phyloP scores from a whole-genome alignment of 2,888 invertebrate genomes.

The Callinectes sapidus region DNA sequence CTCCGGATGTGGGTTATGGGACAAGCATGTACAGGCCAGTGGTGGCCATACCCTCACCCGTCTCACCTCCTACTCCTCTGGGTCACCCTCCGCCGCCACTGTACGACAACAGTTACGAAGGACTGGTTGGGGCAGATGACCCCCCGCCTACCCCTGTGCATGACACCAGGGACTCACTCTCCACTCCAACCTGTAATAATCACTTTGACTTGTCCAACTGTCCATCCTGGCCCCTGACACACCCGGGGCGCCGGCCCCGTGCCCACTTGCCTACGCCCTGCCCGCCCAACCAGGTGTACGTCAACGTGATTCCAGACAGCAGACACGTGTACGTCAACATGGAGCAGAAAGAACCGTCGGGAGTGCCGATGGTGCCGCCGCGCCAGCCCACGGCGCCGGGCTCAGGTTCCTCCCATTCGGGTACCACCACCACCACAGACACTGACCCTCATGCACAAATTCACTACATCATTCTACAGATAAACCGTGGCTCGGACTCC shows the following conservation, averaged over 20 bases:
- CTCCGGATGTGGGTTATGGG: conserved; percentile 45
- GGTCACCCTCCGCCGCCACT: conserved; percentile 57
- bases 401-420: conserved; percentile 70
- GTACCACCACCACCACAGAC: conserved; percentile 67
- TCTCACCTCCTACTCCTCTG: conserved; percentile 62
- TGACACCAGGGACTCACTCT: conserved; percentile 53
- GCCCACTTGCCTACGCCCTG: conserved; percentile 14
- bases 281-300: conserved; percentile 60
- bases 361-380: conserved; percentile 68
- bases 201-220: background rate
- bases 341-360: conserved; percentile 54
- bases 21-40: background rate
- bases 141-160: conserved; percentile 54
- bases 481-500: conserved; percentile 78
- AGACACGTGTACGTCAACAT: conserved; percentile 67
- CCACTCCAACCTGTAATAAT: conserved; percentile 40
- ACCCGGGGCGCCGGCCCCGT: background rate
- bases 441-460: conserved; percentile 78
- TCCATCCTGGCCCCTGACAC: background rate
- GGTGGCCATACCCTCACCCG: conserved; percentile 58
- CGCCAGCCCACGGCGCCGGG: conserved; percentile 53
- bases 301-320: conserved; percentile 64
- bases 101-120: conserved; percentile 49
- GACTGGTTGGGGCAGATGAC: conserved; percentile 52
- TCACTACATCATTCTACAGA: conserved; percentile 88